A percentile compares a stretch with the other conserved stretches of the same genome.
Evolutionary conservation across 2,113 vertebrate species (phyloP).

Genomic region (Agelaius tricolor): DNA sequence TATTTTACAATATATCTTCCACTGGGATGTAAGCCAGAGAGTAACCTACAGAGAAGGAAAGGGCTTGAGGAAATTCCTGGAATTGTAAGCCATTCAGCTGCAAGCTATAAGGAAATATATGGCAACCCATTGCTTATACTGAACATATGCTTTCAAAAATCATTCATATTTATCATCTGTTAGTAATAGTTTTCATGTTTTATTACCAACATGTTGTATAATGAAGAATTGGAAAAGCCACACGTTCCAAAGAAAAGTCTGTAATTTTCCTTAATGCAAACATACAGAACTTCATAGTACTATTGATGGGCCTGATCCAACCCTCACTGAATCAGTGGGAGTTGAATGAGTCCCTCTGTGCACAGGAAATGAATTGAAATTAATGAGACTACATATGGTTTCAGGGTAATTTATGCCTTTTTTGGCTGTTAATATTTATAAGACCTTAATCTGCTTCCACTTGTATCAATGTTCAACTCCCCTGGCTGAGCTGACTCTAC

Average conservation of each 20-base stretch:
- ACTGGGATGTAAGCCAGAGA: conserved; percentile 6
- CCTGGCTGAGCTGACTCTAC: background rate
- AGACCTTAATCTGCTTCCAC: conserved; percentile 42
- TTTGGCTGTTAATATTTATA: conserved; percentile 34
- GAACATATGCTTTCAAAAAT: conserved; percentile 61
- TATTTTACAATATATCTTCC: background rate
- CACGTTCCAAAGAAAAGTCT: background rate
- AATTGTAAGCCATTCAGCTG: conserved; percentile 14
- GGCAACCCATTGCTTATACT: background rate
- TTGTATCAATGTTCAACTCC: background rate
- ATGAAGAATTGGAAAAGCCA: conserved; percentile 52
- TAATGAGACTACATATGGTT: conserved; percentile 43
- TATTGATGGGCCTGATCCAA: conserved; percentile 21
- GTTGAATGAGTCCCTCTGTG: conserved; percentile 9
- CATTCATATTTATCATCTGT: conserved; percentile 5
- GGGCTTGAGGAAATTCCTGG: background rate
- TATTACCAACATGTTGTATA: conserved; percentile 27
- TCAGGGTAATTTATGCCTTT: conserved; percentile 27
- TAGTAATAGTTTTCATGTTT: conserved; percentile 46
- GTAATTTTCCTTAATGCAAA: conserved; percentile 38
- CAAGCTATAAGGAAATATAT: conserved; percentile 23
- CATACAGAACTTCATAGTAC: background rate
- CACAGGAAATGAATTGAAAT: conserved; percentile 55
- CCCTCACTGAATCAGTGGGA: conserved; percentile 23
- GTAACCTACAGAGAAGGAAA: background rate